phyloP scores from a whole-genome alignment of 2,113 vertebrate genomes.

The Elephantulus edwardii region DNA sequence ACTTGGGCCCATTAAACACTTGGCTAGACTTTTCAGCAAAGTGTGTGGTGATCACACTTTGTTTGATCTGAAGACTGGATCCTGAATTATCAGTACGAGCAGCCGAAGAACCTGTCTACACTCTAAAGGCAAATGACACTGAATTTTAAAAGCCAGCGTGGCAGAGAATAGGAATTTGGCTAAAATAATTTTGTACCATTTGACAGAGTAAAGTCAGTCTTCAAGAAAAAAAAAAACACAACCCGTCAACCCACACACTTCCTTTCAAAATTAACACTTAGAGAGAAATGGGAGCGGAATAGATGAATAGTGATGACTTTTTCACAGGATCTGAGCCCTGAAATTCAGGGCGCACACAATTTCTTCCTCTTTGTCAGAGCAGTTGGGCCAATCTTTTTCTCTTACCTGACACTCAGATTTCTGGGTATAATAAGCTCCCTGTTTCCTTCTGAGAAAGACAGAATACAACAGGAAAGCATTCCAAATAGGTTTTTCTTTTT shows the following conservation, averaged over 20 bases:
- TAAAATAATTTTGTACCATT: background rate
- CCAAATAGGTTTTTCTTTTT: background rate
- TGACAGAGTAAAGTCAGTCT: background rate
- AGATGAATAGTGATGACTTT: background rate
- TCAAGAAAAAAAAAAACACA: conserved; percentile 45
- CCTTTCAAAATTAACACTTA: background rate
- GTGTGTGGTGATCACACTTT: background rate
- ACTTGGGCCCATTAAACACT: background rate
- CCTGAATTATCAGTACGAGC: background rate
- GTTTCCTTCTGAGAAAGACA: background rate
- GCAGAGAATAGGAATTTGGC: background rate
- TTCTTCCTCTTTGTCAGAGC: background rate
- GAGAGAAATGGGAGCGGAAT: background rate
- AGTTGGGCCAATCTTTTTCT: background rate
- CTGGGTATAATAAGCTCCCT: background rate
- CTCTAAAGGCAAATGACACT: background rate
- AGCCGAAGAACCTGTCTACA: background rate
- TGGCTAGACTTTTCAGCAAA: background rate
- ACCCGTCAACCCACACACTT: background rate
- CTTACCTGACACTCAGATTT: background rate
- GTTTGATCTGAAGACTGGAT: background rate
- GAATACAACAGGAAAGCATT: background rate
- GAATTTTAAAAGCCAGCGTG: background rate
- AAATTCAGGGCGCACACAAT: background rate
- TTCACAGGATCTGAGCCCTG: background rate